These are phyloP conservation scores for Anguilla japonica DNA, from an alignment of 2,113 vertebrate genomes.

Conservation along the genomic window DNA sequence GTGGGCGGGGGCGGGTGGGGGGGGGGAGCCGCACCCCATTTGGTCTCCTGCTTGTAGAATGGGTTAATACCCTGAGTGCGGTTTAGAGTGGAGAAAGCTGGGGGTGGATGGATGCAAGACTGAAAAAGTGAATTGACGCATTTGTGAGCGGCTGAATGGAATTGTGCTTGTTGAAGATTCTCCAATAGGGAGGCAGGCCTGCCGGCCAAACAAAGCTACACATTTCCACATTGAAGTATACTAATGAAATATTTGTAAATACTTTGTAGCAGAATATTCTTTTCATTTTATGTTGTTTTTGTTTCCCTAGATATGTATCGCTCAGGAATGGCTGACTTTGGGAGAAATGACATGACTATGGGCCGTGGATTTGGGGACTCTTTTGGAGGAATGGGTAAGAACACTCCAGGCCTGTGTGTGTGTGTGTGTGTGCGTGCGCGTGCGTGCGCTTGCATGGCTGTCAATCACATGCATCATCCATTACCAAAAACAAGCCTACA, in stretches of 20 bases:
- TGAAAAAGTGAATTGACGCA: neutral
- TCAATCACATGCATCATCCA: neutral
- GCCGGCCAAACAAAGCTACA: no score
- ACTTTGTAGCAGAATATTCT: no score
- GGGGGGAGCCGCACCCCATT: no score
- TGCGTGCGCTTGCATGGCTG: neutral
- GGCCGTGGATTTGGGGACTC: conserved; percentile 91
- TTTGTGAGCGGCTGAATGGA: neutral
- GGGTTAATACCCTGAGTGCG: neutral
- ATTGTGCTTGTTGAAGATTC: neutral
- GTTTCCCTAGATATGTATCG: conserved; percentile 76
- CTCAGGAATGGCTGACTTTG: conserved; percentile 89
- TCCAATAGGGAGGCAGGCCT: neutral
- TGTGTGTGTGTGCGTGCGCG: no score
- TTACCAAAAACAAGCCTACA: neutral
- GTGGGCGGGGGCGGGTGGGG: no score
- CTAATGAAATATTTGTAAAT: no score
- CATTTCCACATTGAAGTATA: no score
- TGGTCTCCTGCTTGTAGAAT: neutral
- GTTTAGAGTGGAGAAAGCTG: neutral
- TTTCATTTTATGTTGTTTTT: neutral
- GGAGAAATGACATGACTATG: conserved; percentile 84
- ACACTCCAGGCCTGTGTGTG: no score
- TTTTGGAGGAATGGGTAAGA: conserved; percentile 89
- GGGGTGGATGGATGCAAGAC: neutral